Base-by-base conservation (phyloP, 2,888 invertebrate species). In the Crocallis elinguaria region DNA sequence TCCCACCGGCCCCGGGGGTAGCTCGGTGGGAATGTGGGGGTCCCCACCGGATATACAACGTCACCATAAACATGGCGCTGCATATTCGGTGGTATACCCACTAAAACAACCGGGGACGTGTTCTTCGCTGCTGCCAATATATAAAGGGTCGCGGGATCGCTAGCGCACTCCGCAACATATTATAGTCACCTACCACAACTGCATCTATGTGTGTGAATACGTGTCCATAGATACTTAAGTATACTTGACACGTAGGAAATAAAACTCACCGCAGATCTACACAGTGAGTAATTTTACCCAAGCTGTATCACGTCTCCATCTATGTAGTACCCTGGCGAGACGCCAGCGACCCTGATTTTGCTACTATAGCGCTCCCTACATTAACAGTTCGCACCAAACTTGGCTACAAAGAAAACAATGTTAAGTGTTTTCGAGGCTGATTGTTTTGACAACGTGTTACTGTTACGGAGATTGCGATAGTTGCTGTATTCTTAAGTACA, bases 321-420 rank as follows among this genome's bases (percentile, higher is more conserved):
- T 67, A 61, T 57, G 57, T 60, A 25, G 44, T 30, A 49, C 42
- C 39, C 62, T 77, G 77, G 77, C 77, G 37, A 7, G 1, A 2
- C 48, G 75, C 77, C 78, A 79, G 64, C 42, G 45, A 55, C 64
- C 57, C 59, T 70, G 71, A 72, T 69, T 75, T 62, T 60, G 63
- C 58, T 62, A 64, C 64, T 45, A 46, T 59, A 67, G 68, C 70
- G 64, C 64, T 65, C 60, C 32, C 65, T 69, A 62, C 67, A 71
- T 73, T 74, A 70, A 69, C 66, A 61, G 55, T 64, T 62, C 60
- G 51, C 64, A 37, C 60, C 50, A 49, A 64, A 62, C 43, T 57
- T 48, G 13, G 29, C 48, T 41, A 61, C 61, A 64, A 62, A 62
- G 64, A 64, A 64, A 64, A 60, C 62, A 64, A 55, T 56, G 60